Base-by-base conservation (phyloP, 1,140 invertebrate genomes). In the Plectrocnemia conspersa region DNA sequence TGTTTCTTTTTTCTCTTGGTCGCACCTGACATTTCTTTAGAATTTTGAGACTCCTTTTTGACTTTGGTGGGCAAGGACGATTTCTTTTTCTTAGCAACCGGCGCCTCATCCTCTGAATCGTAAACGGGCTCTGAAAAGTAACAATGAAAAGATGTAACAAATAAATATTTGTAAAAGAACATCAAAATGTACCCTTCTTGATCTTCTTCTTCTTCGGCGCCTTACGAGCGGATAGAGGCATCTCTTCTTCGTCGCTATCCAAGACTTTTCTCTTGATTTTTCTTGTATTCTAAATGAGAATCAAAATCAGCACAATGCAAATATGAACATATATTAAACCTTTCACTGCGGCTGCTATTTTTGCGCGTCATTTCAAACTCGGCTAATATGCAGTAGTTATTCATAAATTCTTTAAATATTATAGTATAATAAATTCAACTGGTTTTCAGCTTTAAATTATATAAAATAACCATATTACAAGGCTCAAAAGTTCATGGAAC, bases 1-100 rank as follows among this genome's bases (percentile, higher is more conserved):
- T 88, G 82, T 66, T 91, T 85, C 65, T 89, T 91, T 66, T 87
- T 89, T 13, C 73, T 67, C 59, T 83, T 85, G 29, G 72, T 79
- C 41, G 77, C 78, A 61, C 75, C 76, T 27, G 61, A 45, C 22
- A 52, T 59, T 40, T 70, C 68, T 10, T 52, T 27, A 55, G 58
- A 66, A 59, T 56, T 54, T 22, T 65, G 62, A 21, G 63, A 59
- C 64, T 74, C 68, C 47, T 58, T 65, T 63, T 77, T 75, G 18
- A 69, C 64, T 64, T 75, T 70, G 29, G 65, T 62, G 2, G 47
- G 47, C 66, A 64, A 66, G 65, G 75, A 68, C 58, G 74, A 72
- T n/a, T 65, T 48, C 63, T 72, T 71, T 48, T 76, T 79, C 69
- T 78, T 76, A 73, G 77, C 80, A 63, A 71, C 71, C 63, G 77